These are phyloP conservation scores for Pseudois nayaur DNA, from an alignment of 2,113 vertebrate species.

Conservation along the genomic window DNA sequence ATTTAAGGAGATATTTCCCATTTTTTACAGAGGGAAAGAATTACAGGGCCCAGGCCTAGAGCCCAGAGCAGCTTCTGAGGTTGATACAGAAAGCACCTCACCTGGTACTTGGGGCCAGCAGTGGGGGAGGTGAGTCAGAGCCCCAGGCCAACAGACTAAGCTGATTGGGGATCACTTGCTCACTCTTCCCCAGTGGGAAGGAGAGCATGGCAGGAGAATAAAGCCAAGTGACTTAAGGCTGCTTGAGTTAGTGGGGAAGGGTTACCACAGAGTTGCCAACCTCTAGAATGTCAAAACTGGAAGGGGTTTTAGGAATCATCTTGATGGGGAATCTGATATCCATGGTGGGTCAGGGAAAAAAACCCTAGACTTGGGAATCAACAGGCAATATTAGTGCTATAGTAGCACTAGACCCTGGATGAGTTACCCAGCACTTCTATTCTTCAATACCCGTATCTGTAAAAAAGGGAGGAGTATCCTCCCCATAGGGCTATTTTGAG, in stretches of 20 bases:
- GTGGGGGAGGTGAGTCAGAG: background rate
- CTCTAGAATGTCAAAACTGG: background rate
- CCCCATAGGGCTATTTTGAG: conserved; percentile 23
- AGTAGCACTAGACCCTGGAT: background rate
- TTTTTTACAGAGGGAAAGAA: conserved; percentile 26
- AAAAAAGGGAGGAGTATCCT: background rate
- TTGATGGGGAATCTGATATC: background rate
- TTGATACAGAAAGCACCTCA: background rate
- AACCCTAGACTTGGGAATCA: background rate
- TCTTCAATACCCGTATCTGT: background rate
- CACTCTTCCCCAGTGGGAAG: background rate
- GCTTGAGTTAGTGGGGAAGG: background rate
- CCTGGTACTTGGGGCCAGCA: background rate
- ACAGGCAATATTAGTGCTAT: background rate
- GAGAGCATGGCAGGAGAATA: background rate
- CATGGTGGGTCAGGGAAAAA: background rate
- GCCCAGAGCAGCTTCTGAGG: background rate
- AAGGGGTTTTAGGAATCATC: conserved; percentile 17
- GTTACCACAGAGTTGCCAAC: background rate
- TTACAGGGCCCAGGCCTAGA: background rate
- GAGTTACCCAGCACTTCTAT: conserved; percentile 30
- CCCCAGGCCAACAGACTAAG: background rate
- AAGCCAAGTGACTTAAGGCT: background rate
- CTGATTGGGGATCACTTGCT: background rate
- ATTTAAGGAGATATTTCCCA: background rate